Percentiles rank a stretch among this genome's conserved stretches.
Evolutionary conservation across 2,113 vertebrate genomes (phyloP).

Genomic region (Bambusicola thoracicus): DNA sequence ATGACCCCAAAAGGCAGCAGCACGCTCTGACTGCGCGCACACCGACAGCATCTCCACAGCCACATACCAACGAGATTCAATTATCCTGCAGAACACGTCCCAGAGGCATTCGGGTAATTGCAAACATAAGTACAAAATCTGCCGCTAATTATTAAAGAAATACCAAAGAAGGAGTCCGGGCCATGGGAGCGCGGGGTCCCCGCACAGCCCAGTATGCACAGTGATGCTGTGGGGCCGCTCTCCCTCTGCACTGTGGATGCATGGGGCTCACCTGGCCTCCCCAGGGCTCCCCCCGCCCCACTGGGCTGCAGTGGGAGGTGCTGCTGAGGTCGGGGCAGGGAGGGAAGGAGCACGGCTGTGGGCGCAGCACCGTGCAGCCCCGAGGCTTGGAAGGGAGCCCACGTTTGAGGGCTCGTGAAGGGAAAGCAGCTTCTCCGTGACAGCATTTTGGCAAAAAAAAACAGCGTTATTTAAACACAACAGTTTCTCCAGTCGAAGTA

Average conservation of each 20-base stretch:
- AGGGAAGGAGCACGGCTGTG: background rate
- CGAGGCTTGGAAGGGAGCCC: slow-evolving; percentile 39
- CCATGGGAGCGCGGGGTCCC: background rate
- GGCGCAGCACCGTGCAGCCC: background rate
- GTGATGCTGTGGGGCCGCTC: too few species aligned
- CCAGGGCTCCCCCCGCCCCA: too few species aligned
- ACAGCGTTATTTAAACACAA: background rate
- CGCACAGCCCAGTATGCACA: too few species aligned
- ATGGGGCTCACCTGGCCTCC: too few species aligned
- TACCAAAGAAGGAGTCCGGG: slow-evolving; percentile 22
- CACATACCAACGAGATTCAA: slow-evolving; percentile 44
- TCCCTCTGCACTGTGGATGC: too few species aligned
- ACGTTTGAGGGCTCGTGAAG: slow-evolving; percentile 7
- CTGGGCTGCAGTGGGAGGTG: background rate
- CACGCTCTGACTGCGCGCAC: background rate
- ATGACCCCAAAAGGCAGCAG: background rate
- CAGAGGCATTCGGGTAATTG: slow-evolving; percentile 47
- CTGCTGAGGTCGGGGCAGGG: background rate
- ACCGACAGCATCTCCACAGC: background rate
- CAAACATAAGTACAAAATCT: slow-evolving; percentile 53
- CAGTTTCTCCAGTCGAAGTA: slow-evolving; percentile 23
- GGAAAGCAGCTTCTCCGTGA: slow-evolving; percentile 44
- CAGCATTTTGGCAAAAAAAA: slow-evolving; percentile 19
- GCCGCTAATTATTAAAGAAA: slow-evolving; percentile 56
- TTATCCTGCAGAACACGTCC: slow-evolving; percentile 38